Conservation (phyloP, 1,140 invertebrate species). For the Scylla paramamosain region DNA sequence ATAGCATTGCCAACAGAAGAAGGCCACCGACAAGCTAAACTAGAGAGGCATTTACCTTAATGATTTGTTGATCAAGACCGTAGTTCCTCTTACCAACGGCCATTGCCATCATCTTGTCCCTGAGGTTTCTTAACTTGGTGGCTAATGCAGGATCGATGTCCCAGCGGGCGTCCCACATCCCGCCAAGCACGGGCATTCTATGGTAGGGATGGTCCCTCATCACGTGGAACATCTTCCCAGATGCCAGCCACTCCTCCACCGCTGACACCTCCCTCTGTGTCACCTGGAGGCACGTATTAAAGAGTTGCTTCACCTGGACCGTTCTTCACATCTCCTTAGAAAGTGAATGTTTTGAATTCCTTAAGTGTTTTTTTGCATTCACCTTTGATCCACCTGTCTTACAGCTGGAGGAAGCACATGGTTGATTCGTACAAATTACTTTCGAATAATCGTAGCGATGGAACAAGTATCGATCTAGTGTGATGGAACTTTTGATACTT, state of each 20-base stretch:
- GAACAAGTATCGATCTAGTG: too few relatives aligned
- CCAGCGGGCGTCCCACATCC: slow-evolving; percentile 72
- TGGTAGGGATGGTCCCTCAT: slow-evolving; percentile 78
- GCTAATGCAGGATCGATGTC: not conserved
- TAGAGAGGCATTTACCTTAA: slow-evolving; percentile 17
- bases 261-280: slow-evolving; percentile 72
- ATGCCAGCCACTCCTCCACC: slow-evolving; percentile 78
- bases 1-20: not conserved
- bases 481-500: too few relatives aligned
- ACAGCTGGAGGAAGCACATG: too few relatives aligned
- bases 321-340: too few relatives aligned
- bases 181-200: slow-evolving; percentile 65
- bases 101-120: slow-evolving; percentile 24
- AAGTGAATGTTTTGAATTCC: too few relatives aligned
- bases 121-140: not conserved
- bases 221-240: slow-evolving; percentile 77
- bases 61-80: slow-evolving; percentile 48
- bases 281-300: slow-evolving; percentile 16
- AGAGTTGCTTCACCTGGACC: not conserved
- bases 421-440: too few relatives aligned
- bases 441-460: too few relatives aligned
- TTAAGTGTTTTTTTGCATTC: too few relatives aligned
- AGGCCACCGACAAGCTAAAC: not conserved
- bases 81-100: not conserved
- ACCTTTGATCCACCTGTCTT: too few relatives aligned